phyloP scores from a whole-genome alignment of 2,797 vertebrate species.

The Todus mexicanus region DNA sequence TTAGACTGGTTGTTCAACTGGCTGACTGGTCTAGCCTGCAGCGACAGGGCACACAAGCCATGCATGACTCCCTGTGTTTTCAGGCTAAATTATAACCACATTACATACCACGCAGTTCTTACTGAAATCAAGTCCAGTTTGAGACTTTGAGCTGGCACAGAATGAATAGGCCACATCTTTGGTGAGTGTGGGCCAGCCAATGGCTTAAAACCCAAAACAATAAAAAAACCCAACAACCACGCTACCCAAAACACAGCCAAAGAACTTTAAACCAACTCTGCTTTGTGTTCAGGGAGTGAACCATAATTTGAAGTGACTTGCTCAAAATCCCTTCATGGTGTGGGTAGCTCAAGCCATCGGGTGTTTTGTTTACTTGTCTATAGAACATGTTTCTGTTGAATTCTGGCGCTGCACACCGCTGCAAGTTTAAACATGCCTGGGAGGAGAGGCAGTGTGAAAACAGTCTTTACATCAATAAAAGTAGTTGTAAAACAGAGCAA shows the following conservation, averaged over 20 bases:
- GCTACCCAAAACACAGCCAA: neutral
- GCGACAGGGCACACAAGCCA: neutral
- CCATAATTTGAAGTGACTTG: constrained; percentile 34
- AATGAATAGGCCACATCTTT: constrained; percentile 18
- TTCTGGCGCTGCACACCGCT: neutral
- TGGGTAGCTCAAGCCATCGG: neutral
- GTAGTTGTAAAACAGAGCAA: constrained; percentile 3
- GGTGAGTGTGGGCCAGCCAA: neutral
- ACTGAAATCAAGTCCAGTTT: neutral
- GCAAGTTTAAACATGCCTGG: constrained; percentile 46
- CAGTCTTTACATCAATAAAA: constrained; percentile 16
- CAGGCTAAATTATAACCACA: neutral
- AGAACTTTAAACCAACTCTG: constrained; percentile 14
- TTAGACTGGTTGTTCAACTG: neutral
- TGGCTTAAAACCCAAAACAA: constrained; percentile 11
- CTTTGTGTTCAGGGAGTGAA: neutral
- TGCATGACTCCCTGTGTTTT: neutral
- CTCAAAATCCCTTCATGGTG: neutral
- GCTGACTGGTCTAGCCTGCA: neutral
- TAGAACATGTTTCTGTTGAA: constrained; percentile 2
- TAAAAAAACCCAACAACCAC: neutral
- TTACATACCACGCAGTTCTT: neutral
- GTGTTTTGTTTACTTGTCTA: constrained; percentile 51
- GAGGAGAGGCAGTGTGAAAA: constrained; percentile 39
- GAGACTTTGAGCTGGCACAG: neutral